These are phyloP conservation scores for Hyaena hyaena DNA, from an alignment of 2,113 vertebrate genomes.

Conservation along the genomic window DNA sequence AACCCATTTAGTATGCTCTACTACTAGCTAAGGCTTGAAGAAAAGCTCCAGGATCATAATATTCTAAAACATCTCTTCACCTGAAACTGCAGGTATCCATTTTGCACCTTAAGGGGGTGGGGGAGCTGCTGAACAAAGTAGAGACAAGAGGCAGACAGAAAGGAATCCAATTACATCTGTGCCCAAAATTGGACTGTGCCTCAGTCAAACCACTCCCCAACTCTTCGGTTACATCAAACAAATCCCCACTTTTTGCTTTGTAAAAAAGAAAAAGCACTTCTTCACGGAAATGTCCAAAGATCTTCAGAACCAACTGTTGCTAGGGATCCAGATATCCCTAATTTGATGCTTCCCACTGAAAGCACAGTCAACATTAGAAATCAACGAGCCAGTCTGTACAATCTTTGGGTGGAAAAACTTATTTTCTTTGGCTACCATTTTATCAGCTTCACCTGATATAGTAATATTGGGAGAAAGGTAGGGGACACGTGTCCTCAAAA, in stretches of 20 bases:
- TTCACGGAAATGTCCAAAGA: background rate
- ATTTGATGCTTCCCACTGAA: background rate
- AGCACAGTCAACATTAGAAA: background rate
- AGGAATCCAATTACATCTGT: background rate
- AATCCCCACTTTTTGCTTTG: background rate
- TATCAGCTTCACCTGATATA: background rate
- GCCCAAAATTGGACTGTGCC: background rate
- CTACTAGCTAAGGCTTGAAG: background rate
- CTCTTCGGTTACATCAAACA: background rate
- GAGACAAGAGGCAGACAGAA: background rate
- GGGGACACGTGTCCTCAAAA: background rate
- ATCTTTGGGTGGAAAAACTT: background rate
- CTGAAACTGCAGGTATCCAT: background rate
- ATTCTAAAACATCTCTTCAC: background rate
- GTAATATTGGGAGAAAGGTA: background rate
- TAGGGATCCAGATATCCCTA: background rate
- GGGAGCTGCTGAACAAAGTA: background rate
- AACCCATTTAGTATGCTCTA: background rate
- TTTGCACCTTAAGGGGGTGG: background rate
- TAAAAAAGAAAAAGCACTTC: background rate
- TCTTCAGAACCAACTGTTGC: background rate
- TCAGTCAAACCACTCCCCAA: background rate
- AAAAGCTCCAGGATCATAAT: background rate
- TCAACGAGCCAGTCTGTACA: background rate
- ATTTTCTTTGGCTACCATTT: background rate